A percentile compares a stretch with the other conserved stretches of the same genome.
These are phyloP conservation scores for Geophilus truncorum DNA, from an alignment of 2,888 invertebrate species.

Conservation along the genomic window DNA sequence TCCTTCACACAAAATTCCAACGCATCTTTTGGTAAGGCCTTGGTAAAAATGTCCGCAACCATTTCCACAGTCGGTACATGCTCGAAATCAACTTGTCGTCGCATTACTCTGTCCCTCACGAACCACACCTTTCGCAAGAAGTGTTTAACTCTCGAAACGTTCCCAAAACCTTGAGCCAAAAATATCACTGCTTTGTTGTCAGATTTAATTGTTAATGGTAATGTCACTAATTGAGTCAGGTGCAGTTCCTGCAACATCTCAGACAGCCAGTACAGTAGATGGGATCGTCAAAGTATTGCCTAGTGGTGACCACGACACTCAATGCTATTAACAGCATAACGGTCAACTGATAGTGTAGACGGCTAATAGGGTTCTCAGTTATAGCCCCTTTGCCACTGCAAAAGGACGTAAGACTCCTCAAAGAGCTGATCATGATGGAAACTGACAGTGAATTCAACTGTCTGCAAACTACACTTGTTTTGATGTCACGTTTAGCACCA, in stretches of 20 bases:
- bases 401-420: slow-evolving; percentile 36
- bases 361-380: slow-evolving; percentile 39
- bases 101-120: no score
- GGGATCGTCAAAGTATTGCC: slow-evolving; percentile 38
- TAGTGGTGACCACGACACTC: slow-evolving; percentile 38
- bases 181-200: no score
- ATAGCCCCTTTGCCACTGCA: not conserved
- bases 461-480: not conserved
- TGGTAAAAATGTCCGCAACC: no score
- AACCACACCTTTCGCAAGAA: no score
- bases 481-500: not conserved
- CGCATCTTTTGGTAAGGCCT: no score
- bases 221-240: no score
- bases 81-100: no score
- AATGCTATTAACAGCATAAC: slow-evolving; percentile 37
- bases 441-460: not conserved
- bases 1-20: no score
- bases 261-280: slow-evolving; percentile 8
- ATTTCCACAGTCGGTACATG: no score
- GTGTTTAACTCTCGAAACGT: no score
- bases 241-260: not conserved
- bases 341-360: slow-evolving; percentile 40
- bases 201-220: not conserved
- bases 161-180: no score
- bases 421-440: slow-evolving; percentile 33